Evolutionary conservation across 2,888 invertebrate species (phyloP), one percentile per base, ranked within the genome.

Genomic region (Cosmopolites sordidus): DNA sequence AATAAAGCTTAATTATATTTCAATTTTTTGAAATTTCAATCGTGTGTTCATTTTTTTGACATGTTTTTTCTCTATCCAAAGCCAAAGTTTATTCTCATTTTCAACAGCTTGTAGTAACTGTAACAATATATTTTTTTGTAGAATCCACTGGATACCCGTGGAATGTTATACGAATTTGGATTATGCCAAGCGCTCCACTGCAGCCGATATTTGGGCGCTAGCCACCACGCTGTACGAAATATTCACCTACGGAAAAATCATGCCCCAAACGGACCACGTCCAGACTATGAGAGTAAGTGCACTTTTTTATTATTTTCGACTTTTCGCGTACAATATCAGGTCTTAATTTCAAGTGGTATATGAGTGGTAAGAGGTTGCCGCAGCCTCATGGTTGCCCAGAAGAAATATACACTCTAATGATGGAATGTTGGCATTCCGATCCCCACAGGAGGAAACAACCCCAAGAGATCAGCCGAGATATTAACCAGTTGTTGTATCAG

Each of bases 191-290:
- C 76, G 78, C 8, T 86, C 85, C 15, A 79, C 81, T 0, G 79
- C 83, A 47, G 87, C 90, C 9, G 95, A 95, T 67, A 83, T 93
- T 16, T 96, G 92, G 91, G 92, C 95, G 3, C 87, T 90, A 68
- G 92, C 89, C 0, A 95, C 94, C 2, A 93, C 93, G 0, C 71
- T 94, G 14, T 95, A 93, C 91, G 91, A 95, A 73, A 87, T 95
- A 62, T 95, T 94, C 75, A 86, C 87, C 0, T 85, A 82, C 62
- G 94, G 93, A 1, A 78, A 70, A 18, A 37, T 30, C 18, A 43
- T 56, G 12, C 44, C 51, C 2, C 14, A 30, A 33, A 30, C 29
- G 9, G 69, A 72, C 56, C 68, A 70, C 41, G 49, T 64, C 2
- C 67, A 70, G 51, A 62, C 66, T 2, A 73, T 73, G 70, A 63